These are phyloP conservation scores for Lamproptera curius DNA, from an alignment of 2,888 invertebrate species.

Conservation along the genomic window DNA sequence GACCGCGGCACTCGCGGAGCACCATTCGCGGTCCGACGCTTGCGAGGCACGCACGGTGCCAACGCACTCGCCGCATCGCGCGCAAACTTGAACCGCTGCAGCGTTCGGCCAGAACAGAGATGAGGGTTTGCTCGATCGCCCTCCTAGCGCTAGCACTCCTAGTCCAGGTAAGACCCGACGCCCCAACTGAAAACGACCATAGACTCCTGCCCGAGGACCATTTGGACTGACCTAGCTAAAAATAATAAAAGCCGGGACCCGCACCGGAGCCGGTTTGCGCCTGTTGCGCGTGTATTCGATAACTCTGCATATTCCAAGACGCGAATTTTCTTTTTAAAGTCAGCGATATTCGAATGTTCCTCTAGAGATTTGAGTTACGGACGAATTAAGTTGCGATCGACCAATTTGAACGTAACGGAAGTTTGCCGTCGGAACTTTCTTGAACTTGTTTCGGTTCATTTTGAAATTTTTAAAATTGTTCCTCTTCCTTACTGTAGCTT, in stretches of 20 bases:
- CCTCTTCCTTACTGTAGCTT: no score
- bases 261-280: conserved; percentile 26
- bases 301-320: conserved; percentile 20
- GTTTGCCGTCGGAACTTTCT: neutral
- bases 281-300: conserved; percentile 18
- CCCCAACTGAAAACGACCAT: conserved; percentile 23
- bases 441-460: neutral
- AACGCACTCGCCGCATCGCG: conserved; percentile 44
- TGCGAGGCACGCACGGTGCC: conserved; percentile 58
- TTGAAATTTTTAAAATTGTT: neutral
- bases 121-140: conserved; percentile 51
- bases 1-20: conserved; percentile 23
- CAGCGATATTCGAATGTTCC: neutral
- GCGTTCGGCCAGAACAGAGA: conserved; percentile 36
- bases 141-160: conserved; percentile 42
- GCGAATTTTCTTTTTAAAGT: neutral
- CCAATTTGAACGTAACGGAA: neutral
- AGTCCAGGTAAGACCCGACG: conserved; percentile 33
- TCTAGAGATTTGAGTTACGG: neutral
- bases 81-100: conserved; percentile 51
- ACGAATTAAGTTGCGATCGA: neutral
- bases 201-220: conserved; percentile 10
- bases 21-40: conserved; percentile 63
- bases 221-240: conserved; percentile 22
- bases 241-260: conserved; percentile 23